Evolutionary conservation across 2,797 vertebrate species (phyloP).

Genomic region (Halcyon badia): DNA sequence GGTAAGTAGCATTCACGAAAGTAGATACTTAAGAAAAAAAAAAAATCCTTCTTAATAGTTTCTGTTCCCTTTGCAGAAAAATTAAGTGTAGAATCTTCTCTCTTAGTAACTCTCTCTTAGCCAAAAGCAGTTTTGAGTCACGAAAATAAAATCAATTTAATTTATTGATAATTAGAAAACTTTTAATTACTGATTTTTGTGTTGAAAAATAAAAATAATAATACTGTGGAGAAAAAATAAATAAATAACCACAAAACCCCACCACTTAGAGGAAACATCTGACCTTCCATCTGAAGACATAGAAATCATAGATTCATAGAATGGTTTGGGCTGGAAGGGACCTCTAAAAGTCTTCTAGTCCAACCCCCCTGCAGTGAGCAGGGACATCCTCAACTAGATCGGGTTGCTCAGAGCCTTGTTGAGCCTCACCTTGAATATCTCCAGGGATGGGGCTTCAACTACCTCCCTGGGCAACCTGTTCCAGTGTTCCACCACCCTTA

Average conservation of each 20-base stretch:
- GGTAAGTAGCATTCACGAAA: background rate
- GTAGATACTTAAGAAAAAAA: background rate
- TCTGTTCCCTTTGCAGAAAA: background rate
- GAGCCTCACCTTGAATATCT: too few species aligned
- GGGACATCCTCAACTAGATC: too few species aligned
- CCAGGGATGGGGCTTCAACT: too few species aligned
- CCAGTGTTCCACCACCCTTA: too few species aligned
- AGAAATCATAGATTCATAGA: too few species aligned
- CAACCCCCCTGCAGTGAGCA: too few species aligned
- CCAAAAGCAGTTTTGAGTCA: background rate
- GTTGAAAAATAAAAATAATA: background rate
- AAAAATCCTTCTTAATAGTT: background rate
- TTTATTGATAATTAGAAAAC: background rate
- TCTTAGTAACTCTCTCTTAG: background rate
- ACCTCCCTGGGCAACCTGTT: too few species aligned
- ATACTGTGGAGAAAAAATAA: too few species aligned
- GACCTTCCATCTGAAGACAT: background rate
- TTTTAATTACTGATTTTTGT: background rate
- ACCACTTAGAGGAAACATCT: background rate
- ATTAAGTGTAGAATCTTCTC: background rate
- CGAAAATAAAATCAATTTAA: background rate
- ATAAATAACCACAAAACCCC: too few species aligned
- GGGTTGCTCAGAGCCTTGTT: too few species aligned
- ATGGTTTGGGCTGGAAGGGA: too few species aligned
- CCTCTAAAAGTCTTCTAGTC: too few species aligned